A percentile compares a stretch with the other conserved stretches of the same genome.
Evolutionary conservation across 2,888 invertebrate species (phyloP).

Genomic region (Germaria angustata): DNA sequence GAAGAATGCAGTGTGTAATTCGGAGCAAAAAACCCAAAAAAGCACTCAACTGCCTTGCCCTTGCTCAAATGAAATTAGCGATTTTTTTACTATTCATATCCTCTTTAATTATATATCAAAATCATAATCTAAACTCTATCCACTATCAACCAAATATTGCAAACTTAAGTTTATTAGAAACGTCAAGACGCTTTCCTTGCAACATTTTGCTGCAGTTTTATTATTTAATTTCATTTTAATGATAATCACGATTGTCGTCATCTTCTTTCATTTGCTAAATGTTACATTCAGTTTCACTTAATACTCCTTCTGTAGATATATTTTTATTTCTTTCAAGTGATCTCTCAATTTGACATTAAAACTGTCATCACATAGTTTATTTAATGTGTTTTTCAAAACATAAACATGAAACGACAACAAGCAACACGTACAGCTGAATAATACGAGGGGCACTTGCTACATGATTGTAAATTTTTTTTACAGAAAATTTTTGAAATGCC

Average conservation of each 20-base stretch:
- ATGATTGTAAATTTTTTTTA: too few species aligned
- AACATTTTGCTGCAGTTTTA: not conserved
- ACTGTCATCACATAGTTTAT: conserved; percentile 62
- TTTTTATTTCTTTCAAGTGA: conserved; percentile 42
- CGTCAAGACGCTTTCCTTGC: not conserved
- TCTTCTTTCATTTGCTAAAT: not conserved
- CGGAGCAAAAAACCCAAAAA: too few species aligned
- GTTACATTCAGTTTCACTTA: not conserved
- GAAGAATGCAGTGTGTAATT: too few species aligned
- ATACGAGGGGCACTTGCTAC: not conserved
- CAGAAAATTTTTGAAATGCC: too few species aligned
- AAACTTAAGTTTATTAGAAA: not conserved
- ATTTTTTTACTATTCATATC: too few species aligned
- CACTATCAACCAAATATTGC: not conserved
- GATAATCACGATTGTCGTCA: not conserved
- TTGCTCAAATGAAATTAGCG: too few species aligned
- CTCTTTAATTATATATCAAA: too few species aligned
- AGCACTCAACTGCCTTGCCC: too few species aligned
- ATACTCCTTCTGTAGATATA: not conserved
- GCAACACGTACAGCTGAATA: conserved; percentile 5
- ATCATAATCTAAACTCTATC: too few species aligned
- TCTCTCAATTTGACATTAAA: conserved; percentile 66
- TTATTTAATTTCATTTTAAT: not conserved
- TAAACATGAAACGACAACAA: conserved; percentile 24
- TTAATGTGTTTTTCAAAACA: conserved; percentile 63